Base-by-base conservation (phyloP, 2,797 vertebrate genomes). In the Microctenopoma steveboyesi region DNA sequence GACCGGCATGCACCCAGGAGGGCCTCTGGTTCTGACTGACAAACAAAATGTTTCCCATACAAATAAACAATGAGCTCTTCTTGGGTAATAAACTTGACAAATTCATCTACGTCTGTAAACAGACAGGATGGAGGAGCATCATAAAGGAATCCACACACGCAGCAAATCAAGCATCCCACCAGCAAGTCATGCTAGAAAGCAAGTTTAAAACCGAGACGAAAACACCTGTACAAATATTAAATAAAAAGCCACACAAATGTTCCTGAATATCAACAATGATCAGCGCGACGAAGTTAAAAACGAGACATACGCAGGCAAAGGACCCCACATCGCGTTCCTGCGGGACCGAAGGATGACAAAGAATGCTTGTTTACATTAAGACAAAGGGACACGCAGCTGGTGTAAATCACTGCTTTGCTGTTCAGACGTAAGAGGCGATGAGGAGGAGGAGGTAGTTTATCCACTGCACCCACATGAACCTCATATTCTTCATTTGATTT, bases 371-470 rank as follows among this genome's bases (percentile, higher is more conserved):
- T 93, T 92, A 88, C 74, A 74, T 74, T 62, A 43, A 62, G 61
- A 74, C 52, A 33, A 76, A 74, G 73, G 72, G 62, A 86, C 53
- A 65, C 52, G 75, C 90, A 92, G 89, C 91, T 89, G 87, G 78
- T 81, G 80, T 79, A 87, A 67, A 91, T 90, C 86, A 87, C 18
- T 28, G 79, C 75, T 86, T 84, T 85, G 83, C 89, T 85, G 83
- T 73, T 82, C 86, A 88, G 86, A 90, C 88, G 85, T 85, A 87
- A 86, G 78, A 85, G 73, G 53, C 45, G n/a, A 82, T 64, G 78
- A 67, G 64, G 67, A 58, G 60, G 71, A 25, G 48, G 67, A 55
- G 60, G 71, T 18, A 45, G 66, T 74, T 85, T 80, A 79, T 67
- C 51, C 57, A 65, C 66, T 71, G 56, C 74, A 69, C 74, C 70